Conservation (phyloP, 2,113 vertebrate genomes). For the Cervus canadensis region DNA sequence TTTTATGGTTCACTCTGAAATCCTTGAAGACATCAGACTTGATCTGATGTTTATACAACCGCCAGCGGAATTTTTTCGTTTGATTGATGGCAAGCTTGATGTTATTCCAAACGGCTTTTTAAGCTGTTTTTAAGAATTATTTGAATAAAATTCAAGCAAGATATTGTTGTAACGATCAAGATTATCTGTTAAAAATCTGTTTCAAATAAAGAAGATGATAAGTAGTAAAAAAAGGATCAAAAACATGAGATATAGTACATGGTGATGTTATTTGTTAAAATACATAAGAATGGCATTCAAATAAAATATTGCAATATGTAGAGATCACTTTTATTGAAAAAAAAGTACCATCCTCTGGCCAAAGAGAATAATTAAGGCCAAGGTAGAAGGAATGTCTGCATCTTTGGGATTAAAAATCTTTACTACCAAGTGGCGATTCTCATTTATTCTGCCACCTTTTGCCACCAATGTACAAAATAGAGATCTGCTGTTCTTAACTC, state of each 20-base stretch:
- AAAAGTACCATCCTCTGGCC: constrained; percentile 37
- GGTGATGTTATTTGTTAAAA: constrained; percentile 70
- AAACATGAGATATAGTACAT: constrained; percentile 71
- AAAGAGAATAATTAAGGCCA: constrained; percentile 50
- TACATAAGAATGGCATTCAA: constrained; percentile 28
- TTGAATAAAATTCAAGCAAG: constrained; percentile 89
- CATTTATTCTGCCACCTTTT: constrained; percentile 60
- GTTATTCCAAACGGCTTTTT: constrained; percentile 90
- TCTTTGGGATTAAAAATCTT: constrained; percentile 48
- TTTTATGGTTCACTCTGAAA: constrained; percentile 97
- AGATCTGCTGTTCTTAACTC: constrained; percentile 51
- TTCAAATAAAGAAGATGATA: constrained; percentile 85
- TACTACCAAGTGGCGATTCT: constrained; percentile 7
- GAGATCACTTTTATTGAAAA: constrained; percentile 41
- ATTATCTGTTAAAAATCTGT: constrained; percentile 91
- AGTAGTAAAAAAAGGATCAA: constrained; percentile 78
- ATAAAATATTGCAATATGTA: constrained; percentile 49
- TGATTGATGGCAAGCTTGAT: constrained; percentile 93
- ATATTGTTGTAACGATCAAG: constrained; percentile 85
- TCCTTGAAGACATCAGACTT: constrained; percentile 97
- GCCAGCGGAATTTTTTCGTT: constrained; percentile 95
- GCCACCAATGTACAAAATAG: constrained; percentile 2
- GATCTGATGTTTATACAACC: constrained; percentile 99
- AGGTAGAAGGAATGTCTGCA: constrained; percentile 36
- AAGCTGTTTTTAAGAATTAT: constrained; percentile 93